These are phyloP conservation scores for Emydura subglobosa DNA, from an alignment of 2,113 vertebrate genomes.

Conservation along the genomic window DNA sequence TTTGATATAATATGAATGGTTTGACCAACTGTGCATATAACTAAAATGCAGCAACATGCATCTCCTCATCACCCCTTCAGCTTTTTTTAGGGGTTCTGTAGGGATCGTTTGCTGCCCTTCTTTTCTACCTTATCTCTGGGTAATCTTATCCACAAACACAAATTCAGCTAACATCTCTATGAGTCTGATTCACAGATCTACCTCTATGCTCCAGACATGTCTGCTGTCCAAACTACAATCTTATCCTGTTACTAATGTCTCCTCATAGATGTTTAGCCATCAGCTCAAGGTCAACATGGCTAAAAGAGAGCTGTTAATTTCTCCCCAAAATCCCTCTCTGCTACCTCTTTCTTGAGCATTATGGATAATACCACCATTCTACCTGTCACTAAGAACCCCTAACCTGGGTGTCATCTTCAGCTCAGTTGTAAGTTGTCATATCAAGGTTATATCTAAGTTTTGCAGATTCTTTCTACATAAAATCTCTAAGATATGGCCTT, in stretches of 20 bases:
- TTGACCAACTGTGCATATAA: neutral
- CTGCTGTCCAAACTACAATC: neutral
- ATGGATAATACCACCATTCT: neutral
- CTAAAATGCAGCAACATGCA: neutral
- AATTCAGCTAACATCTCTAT: neutral
- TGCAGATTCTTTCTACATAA: neutral
- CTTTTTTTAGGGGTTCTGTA: neutral
- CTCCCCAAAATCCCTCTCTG: neutral
- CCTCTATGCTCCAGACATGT: neutral
- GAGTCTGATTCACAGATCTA: neutral
- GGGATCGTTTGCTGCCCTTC: neutral
- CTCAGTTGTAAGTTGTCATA: neutral
- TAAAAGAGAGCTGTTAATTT: neutral
- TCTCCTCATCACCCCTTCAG: neutral
- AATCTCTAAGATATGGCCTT: neutral
- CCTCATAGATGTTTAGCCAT: neutral
- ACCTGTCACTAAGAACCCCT: neutral
- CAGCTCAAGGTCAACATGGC: neutral
- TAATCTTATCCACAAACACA: no score
- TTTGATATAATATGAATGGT: neutral
- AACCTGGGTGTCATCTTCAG: neutral
- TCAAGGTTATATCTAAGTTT: neutral
- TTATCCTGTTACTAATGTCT: neutral
- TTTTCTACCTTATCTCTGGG: neutral
- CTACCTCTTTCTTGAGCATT: neutral